Evolutionary conservation across 2,797 vertebrate genomes (phyloP), one percentile per base, ranked within the genome.

Genomic region (Acanthurus leucopareius): DNA sequence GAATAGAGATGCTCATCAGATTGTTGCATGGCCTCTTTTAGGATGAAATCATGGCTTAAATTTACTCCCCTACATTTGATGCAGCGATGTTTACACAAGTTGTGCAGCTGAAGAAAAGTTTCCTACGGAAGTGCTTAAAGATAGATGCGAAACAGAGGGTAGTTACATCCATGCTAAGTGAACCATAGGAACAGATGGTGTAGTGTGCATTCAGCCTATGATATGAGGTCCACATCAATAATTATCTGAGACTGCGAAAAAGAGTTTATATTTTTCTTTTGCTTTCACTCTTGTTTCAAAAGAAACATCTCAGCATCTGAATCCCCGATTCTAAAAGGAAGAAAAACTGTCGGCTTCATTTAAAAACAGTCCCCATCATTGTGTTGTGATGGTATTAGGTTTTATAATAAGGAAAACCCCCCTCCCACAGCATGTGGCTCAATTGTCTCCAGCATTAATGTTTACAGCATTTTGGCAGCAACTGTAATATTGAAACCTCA

Each of bases 401-500:
- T 70, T 64, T 65, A 10, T 44, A 19, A 10, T 44, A 19, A 64
- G 51, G 32, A 45, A 68, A 83, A 35, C 8, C 49, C 42, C 73
- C 67, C 61, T 75, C 35, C 65, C 32, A 11, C 53, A 49, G 5
- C 16, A 7, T 4, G 6, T 17, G n/a, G 22, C 44, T 8, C 19
- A 15, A 4, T 73, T 59, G 47, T 78, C 86, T 80, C 58, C 54
- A 66, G 22, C 60, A 48, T 68, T 32, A 77, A 17, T 42, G 10
- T 42, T 79, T 7, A 5, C 13, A 61, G 45, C 22, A 13, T 69
- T 22, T 59, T 71, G 28, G 9, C 16, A 28, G 47, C 16, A 22
- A 64, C 40, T 73, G 14, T 57, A 49, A 61, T 64, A 53, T 35
- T 75, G 68, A 84, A 87, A 79, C 57, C 28, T 19, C 14, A 11